Evolutionary conservation across 2,797 vertebrate species (phyloP).

Genomic region (Bufotes viridis): DNA sequence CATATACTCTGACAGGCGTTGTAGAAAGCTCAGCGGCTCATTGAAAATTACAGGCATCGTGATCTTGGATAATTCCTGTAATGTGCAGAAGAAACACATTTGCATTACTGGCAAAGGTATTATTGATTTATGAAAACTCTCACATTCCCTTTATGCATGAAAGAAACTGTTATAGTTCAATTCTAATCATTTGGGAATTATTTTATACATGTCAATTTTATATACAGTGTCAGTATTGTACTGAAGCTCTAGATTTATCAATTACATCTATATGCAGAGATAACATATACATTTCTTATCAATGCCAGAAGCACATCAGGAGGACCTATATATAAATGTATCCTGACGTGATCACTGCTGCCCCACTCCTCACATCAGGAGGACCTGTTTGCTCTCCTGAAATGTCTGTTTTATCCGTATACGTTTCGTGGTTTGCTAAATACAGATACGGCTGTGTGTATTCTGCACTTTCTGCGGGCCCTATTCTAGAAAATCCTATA

Average conservation of each 20-base stretch:
- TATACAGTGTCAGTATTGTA: not conserved
- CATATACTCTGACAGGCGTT: slow-evolving; percentile 96
- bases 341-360: no score
- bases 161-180: not conserved
- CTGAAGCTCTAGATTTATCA: not conserved
- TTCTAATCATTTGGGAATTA: not conserved
- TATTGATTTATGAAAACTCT: not conserved
- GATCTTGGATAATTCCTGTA: slow-evolving; percentile 96
- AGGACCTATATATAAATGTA: not conserved
- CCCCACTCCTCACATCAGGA: no score
- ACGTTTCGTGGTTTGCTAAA: no score
- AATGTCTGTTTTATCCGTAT: no score
- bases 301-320: not conserved
- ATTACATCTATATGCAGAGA: not conserved
- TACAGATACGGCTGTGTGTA: no score
- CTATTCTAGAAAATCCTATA: no score
- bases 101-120: not conserved
- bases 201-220: not conserved
- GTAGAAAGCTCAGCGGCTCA: slow-evolving; percentile 96
- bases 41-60: slow-evolving; percentile 98
- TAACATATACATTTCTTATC: not conserved
- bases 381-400: no score
- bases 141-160: not conserved
- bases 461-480: no score
- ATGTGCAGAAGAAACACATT: slow-evolving; percentile 11